These are phyloP conservation scores for Zaprionus africanus DNA, from an alignment of 1,140 invertebrate genomes.

Conservation along the genomic window DNA sequence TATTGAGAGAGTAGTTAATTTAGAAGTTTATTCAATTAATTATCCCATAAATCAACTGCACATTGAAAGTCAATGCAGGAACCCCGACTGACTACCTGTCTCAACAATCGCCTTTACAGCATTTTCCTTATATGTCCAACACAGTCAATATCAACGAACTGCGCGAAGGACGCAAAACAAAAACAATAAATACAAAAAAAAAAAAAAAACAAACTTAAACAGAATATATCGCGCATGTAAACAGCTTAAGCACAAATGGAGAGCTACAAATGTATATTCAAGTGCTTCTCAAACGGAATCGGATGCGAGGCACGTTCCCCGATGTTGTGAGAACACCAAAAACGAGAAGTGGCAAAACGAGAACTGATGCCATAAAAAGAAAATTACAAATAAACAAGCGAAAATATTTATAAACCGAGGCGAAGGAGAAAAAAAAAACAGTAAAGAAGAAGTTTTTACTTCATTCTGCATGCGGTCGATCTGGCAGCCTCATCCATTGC, in stretches of 20 bases:
- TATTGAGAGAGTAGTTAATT: not conserved
- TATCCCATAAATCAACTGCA: not conserved
- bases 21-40: not conserved
- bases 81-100: slow-evolving; percentile 38
- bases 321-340: slow-evolving; percentile 55
- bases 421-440: slow-evolving; percentile 7
- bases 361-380: slow-evolving; percentile 31
- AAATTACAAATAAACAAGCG: slow-evolving; percentile 11
- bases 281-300: slow-evolving; percentile 34
- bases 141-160: slow-evolving; percentile 27
- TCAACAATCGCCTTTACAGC: slow-evolving; percentile 28
- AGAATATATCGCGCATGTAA: slow-evolving; percentile 5
- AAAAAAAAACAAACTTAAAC: slow-evolving; percentile 17
- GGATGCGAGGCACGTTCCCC: slow-evolving; percentile 69
- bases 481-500: slow-evolving; percentile 21
- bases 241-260: slow-evolving; percentile 30
- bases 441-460: slow-evolving; percentile 41
- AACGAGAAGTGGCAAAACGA: slow-evolving; percentile 34
- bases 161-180: slow-evolving; percentile 37
- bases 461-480: slow-evolving; percentile 42
- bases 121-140: slow-evolving; percentile 34
- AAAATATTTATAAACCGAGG: slow-evolving; percentile 3
- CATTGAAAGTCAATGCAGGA: slow-evolving; percentile 30
- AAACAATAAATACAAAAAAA: not conserved
- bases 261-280: slow-evolving; percentile 23